Evolutionary conservation across 2,888 invertebrate genomes (phyloP), one percentile per base, ranked within the genome.

Genomic region (Philonicus albiceps): DNA sequence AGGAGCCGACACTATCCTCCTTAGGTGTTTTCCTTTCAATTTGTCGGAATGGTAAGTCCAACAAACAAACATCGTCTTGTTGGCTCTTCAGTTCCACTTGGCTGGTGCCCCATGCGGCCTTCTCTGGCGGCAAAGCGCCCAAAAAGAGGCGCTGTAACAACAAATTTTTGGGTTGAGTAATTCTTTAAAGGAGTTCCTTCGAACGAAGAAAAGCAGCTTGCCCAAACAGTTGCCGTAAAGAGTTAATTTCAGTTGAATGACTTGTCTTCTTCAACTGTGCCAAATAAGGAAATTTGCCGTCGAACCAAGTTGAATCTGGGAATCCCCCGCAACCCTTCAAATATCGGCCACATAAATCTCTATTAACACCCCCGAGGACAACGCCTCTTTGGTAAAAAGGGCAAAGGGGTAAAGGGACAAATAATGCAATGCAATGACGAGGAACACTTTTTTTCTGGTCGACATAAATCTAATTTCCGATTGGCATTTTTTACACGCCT

Each of bases 11-110:
- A 85, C 76, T 37, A 40, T 16, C 87, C 72, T 76, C 78, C 37
- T 43, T 37, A 87, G 87, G 87, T 88, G 88, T 88, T 88, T 88
- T 88, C 86, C 81, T 88, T 88, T 88, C 88, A 88, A 88, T 88
- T 88, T 88, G 88, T 88, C 88, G 88, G 88, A 87, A 88, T 88
- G 86, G 84, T 87, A 88, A 88, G 53, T 31, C 85, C 84, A 86
- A 87, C 85, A 87, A 88, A 86, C 80, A 87, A 75, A 87, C 73
- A 87, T 8, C 49, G 81, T 31, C 16, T 73, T 83, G 55, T 83
- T 83, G 81, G 84, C 80, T 87, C 85, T 87, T 85, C 86, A 81
- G 87, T 87, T 86, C 85, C 86, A 86, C 85, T 87, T 73, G 80
- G 75, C 85, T 86, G 86, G 81, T 37, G 81, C 85, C 86, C 81